Base-by-base conservation (phyloP, 2,113 vertebrate genomes). In the Thamnophis sirtalis region DNA sequence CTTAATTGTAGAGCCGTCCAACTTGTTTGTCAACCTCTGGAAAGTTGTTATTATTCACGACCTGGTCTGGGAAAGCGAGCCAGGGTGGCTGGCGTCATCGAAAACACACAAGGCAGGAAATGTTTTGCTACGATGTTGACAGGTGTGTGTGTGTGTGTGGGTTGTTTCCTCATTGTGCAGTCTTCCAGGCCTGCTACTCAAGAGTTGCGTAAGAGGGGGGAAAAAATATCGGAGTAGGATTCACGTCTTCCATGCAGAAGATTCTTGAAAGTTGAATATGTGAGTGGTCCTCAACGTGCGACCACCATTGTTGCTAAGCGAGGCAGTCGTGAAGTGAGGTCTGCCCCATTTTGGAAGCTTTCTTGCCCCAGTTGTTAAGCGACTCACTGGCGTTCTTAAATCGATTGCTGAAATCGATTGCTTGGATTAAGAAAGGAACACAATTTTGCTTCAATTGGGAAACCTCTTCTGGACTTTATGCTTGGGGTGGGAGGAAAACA, bases 1-100 rank as follows among this genome's bases (percentile, higher is more conserved):
- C 54, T 43, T 1, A 0, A 0, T 38, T 3, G 6, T 4, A n/a
- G 63, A 22, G 43, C 10, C 56, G 86, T 26, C 5, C 0, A 43
- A 33, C 3, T 22, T 2, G 0, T 22, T 86, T 63, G 60, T 9
- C 38, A 0, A 1, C 51, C 0, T 91, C 49, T 92, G 90, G 22
- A 24, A 86, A 90, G 91, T 86, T 4, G 43, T 22, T 58, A 38
- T 55, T 56, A 5, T 13, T 33, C n/a, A n/a, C 60, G 3, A n/a
- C 0, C 4, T 2, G 4, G 11, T n/a, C 68, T 3, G 1, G 17
- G 73, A 43, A 80, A 80, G 6, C 1, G 7, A 80, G 73, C 73
- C 73, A 43, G 73, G 33, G 17, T 21, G 73, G 73, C 73, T 43
- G 73, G 73, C 73, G 73, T 43, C 73, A 80, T 0, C 7, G 17